A percentile compares a stretch with the other conserved stretches of the same genome.
Conservation (phyloP, 2,888 invertebrate species). For the Quadriops clusia region DNA sequence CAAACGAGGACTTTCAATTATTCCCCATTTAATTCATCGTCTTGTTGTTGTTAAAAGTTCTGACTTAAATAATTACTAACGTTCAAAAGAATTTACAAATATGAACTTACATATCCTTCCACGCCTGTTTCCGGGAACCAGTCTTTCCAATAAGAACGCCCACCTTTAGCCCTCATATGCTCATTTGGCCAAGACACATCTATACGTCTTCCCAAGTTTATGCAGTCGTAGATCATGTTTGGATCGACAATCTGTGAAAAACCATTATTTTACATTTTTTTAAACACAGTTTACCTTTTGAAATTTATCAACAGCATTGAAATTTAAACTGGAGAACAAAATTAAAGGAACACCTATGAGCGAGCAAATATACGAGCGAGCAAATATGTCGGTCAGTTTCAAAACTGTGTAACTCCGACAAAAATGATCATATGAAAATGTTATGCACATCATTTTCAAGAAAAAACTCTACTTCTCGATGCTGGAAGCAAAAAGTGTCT, state of each 20-base stretch:
- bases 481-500: no score
- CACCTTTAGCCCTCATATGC: slow-evolving; percentile 74
- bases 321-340: slow-evolving; percentile 3
- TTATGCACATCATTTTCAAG: no score
- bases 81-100: slow-evolving; percentile 6
- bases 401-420: no score
- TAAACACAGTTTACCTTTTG: slow-evolving; percentile 8
- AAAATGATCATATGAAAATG: no score
- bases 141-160: slow-evolving; percentile 77
- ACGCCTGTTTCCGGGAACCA: slow-evolving; percentile 87
- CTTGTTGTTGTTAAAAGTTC: slow-evolving; percentile 1
- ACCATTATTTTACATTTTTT: slow-evolving; percentile 6
- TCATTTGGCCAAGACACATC: slow-evolving; percentile 96
- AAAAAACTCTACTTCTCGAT: no score
- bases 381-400: no score
- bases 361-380: no score
- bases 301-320: slow-evolving; percentile 4
- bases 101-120: slow-evolving; percentile 64
- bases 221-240: slow-evolving; percentile 75
- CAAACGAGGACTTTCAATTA: no score
- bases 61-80: slow-evolving; percentile 1
- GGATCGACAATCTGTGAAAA: slow-evolving; percentile 46
- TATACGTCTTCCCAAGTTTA: slow-evolving; percentile 79
- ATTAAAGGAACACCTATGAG: slow-evolving; percentile 6
- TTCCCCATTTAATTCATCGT: no score